Evolutionary conservation across 2,888 invertebrate genomes (phyloP).

Genomic region (Dynastes grantii): DNA sequence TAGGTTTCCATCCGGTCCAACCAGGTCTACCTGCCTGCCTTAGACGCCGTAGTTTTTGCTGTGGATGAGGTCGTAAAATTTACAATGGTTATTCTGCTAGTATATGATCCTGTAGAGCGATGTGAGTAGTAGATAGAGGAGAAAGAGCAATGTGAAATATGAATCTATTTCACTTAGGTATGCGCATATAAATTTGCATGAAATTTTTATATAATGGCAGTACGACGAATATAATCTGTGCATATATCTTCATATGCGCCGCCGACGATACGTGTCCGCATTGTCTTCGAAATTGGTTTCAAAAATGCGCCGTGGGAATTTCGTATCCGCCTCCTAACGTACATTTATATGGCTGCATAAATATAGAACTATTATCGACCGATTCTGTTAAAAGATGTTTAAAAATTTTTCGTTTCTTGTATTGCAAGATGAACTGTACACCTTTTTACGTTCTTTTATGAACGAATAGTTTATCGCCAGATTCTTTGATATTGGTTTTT

Average conservation of each 20-base stretch:
- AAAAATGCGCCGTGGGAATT: constrained; percentile 8
- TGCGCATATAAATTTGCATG: constrained; percentile 41
- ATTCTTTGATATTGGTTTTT: no score
- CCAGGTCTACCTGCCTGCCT: not conserved
- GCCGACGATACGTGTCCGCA: constrained; percentile 1
- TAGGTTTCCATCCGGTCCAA: not conserved
- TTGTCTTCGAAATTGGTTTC: constrained; percentile 26
- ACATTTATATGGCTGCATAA: constrained; percentile 12
- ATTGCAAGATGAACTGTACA: no score
- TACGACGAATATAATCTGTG: constrained; percentile 31
- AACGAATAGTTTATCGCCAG: no score
- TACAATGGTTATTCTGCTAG: constrained; percentile 22
- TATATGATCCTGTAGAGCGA: constrained; percentile 39
- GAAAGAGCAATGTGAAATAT: constrained; percentile 24
- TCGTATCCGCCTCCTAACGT: not conserved
- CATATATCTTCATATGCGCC: constrained; percentile 26
- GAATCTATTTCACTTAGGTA: constrained; percentile 43
- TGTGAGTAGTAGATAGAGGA: constrained; percentile 20
- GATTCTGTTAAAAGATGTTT: not conserved
- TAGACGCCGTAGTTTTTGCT: no score
- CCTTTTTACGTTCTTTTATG: no score
- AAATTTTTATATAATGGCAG: constrained; percentile 37
- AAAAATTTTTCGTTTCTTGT: no score
- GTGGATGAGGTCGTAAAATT: constrained; percentile 34
- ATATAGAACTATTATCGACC: constrained; percentile 9